Evolutionary conservation across 2,888 invertebrate species (phyloP), one percentile per base, ranked within the genome.

Genomic region (Coleophora flavipennella): DNA sequence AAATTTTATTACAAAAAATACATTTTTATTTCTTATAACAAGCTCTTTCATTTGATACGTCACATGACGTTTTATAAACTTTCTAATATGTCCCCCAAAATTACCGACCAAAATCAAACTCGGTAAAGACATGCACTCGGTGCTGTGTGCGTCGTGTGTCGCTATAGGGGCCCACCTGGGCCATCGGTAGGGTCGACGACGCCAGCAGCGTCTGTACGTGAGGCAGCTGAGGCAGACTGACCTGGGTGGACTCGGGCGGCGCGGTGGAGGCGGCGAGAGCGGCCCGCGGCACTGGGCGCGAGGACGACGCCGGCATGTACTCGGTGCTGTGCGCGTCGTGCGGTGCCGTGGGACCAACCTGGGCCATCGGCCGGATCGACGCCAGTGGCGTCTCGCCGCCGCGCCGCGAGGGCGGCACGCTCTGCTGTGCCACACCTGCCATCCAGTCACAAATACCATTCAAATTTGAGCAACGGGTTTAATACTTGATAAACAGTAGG

Each of bases 151-250:
- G 55, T 74, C 86, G 62, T 67, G 86, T 41, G 90, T 90, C 38
- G 91, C 91, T 33, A 93, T 93, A n/a, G n/a, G 94, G 94, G 35
- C 93, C 85, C 39, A 95, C 93, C 36, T 92, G 92, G 13, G 91
- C 92, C 50, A 97, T 95, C 0, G 97, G 97, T 28, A 96, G 87
- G 57, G 97, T 97, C 55, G 96, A 96, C 13, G 97, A n/a, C n/a
- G n/a, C n/a, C n/a, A 20, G 20, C 20, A 20, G 20, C n/a, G n/a
- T n/a, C n/a, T 20, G 20, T 3, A 20, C 20, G 20, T 20, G 3
- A 4, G 3, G 3, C 20, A 20, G 20, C 20, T 20, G 20, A 20
- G 3, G 20, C 3, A 4, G 20, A 20, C 29, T 14, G 37, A 67
- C 67, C 62, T 70, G 69, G 3, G 70, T 70, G 52, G 88, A 68